Conservation (phyloP, 2,113 vertebrate genomes). For the Microcebus lehilahytsara region DNA sequence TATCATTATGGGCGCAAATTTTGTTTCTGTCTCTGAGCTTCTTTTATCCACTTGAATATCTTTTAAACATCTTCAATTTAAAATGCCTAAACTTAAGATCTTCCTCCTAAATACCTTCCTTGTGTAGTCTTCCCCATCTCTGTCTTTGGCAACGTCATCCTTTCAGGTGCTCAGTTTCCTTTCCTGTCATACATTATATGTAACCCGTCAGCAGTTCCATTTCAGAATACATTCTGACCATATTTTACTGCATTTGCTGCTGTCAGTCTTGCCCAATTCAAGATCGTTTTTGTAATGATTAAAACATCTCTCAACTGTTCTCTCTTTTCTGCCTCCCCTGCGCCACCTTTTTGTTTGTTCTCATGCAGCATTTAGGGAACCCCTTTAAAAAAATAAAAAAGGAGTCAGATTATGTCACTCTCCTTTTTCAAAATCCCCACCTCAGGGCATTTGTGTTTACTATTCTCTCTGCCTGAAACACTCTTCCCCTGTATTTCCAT, state of each 20-base stretch:
- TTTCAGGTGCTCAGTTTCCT: background rate
- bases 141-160: accelerated
- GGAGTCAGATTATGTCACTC: background rate
- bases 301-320: background rate
- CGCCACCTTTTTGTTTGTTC: too few species aligned
- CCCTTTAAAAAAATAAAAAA: background rate
- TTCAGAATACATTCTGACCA: background rate
- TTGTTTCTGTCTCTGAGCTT: background rate
- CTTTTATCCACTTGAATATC: background rate
- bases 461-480: background rate
- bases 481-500: background rate
- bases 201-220: background rate
- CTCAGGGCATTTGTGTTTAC: background rate
- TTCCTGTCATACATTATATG: background rate
- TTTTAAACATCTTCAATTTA: background rate
- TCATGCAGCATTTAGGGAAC: too few species aligned
- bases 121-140: background rate
- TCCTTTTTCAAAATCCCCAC: background rate
- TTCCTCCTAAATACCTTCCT: background rate
- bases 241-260: background rate
- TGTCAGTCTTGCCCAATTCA: background rate
- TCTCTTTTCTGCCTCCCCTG: too few species aligned
- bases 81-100: background rate
- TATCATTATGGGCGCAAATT: background rate
- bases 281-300: background rate